phyloP scores from a whole-genome alignment of 2,113 vertebrate species.

The Notiomystis cincta region DNA sequence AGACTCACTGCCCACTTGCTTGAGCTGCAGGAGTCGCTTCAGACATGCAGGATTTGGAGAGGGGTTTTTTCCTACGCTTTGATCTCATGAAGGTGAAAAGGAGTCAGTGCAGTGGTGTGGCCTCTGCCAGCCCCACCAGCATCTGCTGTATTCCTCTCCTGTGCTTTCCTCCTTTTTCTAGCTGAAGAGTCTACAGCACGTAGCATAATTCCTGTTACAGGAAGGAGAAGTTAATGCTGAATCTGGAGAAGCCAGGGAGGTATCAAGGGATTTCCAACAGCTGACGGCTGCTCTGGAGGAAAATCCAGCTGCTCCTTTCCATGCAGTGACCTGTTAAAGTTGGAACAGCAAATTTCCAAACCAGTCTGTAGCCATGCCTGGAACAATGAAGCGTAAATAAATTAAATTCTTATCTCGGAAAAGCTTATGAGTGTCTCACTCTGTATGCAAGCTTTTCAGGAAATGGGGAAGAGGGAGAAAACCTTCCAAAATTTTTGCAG shows the following conservation, averaged over 20 bases:
- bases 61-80: not conserved
- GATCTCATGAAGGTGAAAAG: not conserved
- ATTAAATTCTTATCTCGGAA: conserved; percentile 53
- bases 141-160: not conserved
- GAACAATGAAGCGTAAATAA: conserved; percentile 40
- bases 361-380: conserved; percentile 11
- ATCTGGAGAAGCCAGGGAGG: conserved; percentile 42
- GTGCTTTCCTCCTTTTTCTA: not conserved
- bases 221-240: conserved; percentile 42
- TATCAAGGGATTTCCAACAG: conserved; percentile 56
- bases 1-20: not conserved
- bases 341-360: conserved; percentile 42
- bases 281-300: conserved; percentile 41
- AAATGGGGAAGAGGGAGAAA: conserved; percentile 2
- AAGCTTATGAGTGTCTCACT: conserved; percentile 34
- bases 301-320: conserved; percentile 59
- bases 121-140: not conserved
- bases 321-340: conserved; percentile 38
- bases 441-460: not conserved
- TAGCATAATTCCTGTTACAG: conserved; percentile 30
- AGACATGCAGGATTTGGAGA: not conserved
- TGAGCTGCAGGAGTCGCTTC: not conserved
- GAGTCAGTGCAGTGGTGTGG: not conserved
- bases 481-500: conserved; percentile 9
- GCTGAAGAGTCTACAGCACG: not conserved